Percentiles rank a stretch among this genome's conserved stretches.
These are phyloP conservation scores for Picathartes gymnocephalus DNA, from an alignment of 2,113 vertebrate species.

Conservation along the genomic window DNA sequence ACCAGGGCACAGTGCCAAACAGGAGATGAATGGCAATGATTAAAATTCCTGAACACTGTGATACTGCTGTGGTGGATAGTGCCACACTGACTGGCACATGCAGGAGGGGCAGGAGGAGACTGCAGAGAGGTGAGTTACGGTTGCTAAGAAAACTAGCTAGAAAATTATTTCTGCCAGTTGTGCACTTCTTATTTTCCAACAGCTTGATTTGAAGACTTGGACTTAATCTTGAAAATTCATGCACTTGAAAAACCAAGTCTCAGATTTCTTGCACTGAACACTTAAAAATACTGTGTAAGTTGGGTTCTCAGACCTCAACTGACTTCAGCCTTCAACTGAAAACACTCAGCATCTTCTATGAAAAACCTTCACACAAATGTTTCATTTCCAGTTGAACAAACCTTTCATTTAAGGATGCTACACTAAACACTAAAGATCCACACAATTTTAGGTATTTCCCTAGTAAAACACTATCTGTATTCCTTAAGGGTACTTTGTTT, in stretches of 20 bases:
- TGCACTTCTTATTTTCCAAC: not conserved
- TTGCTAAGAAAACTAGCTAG: not conserved
- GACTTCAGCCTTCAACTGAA: not conserved
- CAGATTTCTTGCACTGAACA: not conserved
- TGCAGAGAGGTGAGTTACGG: accelerated
- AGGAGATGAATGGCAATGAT: not conserved
- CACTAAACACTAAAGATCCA: not conserved
- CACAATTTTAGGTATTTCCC: not conserved
- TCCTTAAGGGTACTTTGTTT: not conserved
- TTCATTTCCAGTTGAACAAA: not conserved
- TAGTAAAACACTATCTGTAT: not conserved
- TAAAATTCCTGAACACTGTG: not conserved
- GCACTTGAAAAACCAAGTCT: not conserved
- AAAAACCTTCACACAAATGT: not conserved
- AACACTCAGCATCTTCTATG: not conserved
- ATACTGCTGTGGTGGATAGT: not conserved
- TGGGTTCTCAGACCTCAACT: not conserved
- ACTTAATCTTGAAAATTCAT: not conserved
- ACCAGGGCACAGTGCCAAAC: accelerated
- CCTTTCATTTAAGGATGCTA: not conserved
- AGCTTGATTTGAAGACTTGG: not conserved
- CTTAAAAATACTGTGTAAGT: not conserved
- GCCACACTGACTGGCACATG: not conserved
- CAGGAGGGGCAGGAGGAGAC: not conserved
- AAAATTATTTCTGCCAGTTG: not conserved